Base-by-base conservation (phyloP, 2,113 vertebrate species). In the Colaptes auratus region DNA sequence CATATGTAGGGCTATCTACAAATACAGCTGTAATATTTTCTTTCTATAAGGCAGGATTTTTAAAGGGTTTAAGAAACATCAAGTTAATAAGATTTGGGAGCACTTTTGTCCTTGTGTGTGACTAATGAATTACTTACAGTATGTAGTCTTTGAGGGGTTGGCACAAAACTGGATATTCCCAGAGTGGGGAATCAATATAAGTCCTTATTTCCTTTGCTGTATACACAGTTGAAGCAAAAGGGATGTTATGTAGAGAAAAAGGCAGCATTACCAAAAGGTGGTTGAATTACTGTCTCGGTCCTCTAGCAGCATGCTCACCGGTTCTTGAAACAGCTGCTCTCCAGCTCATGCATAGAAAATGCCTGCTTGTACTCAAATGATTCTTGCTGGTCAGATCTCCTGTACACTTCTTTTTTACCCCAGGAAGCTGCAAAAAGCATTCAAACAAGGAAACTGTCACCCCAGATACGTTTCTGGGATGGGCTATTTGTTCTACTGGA, bases 61-160 rank as follows among this genome's bases (percentile, higher is more conserved):
- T 64, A 87, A 95, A 36, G 86, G 39, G 7, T 64, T 92, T 94
- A 94, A 74, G 52, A 69, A 87, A 90, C 81, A 95, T 96, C 30
- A 89, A 84, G 46, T 92, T 96, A 63, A 27, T 96, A 95, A 53
- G 93, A 91, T 89, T 89, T 89, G 63, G 71, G 84, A 93, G 52
- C 16, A 46, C 20, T 86, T 79, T 46, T 84, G 50, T 67, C 50
- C 31, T 76, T 90, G 66, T 53, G 39, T 76, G 19, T 50, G 39
- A 82, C 55, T 93, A 87, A 82, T 50, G 42, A 89, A 76, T 89
- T 86, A 90, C 76, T 86, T 89, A 70, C 19, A 82, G 30, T 50
- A 12, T 36, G 39, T 79, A 78, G 31, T 70, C n/a, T 39, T 39
- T 28, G 46, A 61, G 44, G 55, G 27, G 19, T 8, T 90, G 74